phyloP scores from a whole-genome alignment of 2,113 vertebrate species.

The Dasyornis broadbenti region DNA sequence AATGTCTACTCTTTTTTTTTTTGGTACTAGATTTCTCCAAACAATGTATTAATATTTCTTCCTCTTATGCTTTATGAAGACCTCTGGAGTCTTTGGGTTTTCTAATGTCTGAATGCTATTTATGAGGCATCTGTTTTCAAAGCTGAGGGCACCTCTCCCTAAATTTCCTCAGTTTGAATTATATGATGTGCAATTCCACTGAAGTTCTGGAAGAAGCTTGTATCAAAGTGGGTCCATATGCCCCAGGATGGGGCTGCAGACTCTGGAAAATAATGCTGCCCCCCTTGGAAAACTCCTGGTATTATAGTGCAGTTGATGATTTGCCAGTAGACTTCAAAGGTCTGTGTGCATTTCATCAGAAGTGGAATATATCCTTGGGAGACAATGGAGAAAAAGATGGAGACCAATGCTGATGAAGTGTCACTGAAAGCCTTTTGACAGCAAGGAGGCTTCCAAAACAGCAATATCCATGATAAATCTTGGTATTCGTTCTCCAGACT shows the following conservation, averaged over 20 bases:
- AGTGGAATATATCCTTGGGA: not conserved
- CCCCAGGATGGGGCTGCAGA: not conserved
- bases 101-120: not conserved
- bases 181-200: not conserved
- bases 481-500: not conserved
- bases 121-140: not conserved
- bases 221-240: not conserved
- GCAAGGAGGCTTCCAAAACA: not conserved
- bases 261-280: not conserved
- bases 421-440: not conserved
- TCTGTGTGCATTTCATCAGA: not conserved
- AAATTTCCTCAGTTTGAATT: not conserved
- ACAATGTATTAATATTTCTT: not conserved
- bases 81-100: not conserved
- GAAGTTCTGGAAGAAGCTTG: not conserved
- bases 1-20: not conserved
- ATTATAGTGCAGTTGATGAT: not conserved
- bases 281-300: not conserved
- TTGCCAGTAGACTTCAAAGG: not conserved
- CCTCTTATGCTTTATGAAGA: not conserved
- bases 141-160: not conserved
- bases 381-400: not conserved
- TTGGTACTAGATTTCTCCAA: not conserved
- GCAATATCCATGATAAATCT: not conserved
- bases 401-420: not conserved